A percentile compares a stretch with the other conserved stretches of the same genome.
phyloP scores from a whole-genome alignment of 1,140 invertebrate species.

The Latrodectus geometricus region DNA sequence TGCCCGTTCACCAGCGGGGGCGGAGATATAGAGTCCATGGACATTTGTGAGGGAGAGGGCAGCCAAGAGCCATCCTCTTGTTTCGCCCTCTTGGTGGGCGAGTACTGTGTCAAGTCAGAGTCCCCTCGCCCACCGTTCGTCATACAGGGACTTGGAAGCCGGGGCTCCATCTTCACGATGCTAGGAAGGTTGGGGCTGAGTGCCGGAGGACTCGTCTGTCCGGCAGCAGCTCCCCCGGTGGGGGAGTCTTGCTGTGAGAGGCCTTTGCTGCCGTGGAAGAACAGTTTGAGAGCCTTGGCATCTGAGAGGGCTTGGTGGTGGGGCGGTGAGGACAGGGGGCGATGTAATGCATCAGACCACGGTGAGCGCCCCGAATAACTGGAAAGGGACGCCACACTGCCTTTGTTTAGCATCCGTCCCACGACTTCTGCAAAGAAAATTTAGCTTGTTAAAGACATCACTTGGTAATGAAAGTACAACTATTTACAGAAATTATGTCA shows the following conservation, averaged over 20 bases:
- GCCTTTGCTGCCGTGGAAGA: neutral
- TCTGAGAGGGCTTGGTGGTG: neutral
- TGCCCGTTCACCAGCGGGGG: conserved; percentile 66
- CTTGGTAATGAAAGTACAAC: neutral
- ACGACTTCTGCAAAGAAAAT: conserved; percentile 28
- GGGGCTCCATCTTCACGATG: conserved; percentile 65
- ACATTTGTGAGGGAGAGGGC: conserved; percentile 71
- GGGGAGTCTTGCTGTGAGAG: neutral
- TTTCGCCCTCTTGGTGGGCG: conserved; percentile 65
- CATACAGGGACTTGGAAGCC: conserved; percentile 67
- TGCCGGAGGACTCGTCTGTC: conserved; percentile 53
- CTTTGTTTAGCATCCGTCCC: conserved; percentile 26
- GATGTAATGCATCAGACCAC: neutral
- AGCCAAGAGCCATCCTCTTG: conserved; percentile 68
- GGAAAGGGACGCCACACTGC: neutral
- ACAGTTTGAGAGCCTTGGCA: conserved; percentile 5
- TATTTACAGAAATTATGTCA: too few relatives aligned
- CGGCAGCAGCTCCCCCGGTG: conserved; percentile 38
- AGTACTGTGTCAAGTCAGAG: conserved; percentile 74
- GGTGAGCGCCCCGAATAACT: conserved; percentile 7
- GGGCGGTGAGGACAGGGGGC: conserved; percentile 2
- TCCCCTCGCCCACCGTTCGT: conserved; percentile 71
- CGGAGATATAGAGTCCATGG: conserved; percentile 73
- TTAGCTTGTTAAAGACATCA: neutral
- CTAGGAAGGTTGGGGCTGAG: conserved; percentile 55